Base-by-base conservation (phyloP, 2,113 vertebrate species). In the Mesocricetus auratus region DNA sequence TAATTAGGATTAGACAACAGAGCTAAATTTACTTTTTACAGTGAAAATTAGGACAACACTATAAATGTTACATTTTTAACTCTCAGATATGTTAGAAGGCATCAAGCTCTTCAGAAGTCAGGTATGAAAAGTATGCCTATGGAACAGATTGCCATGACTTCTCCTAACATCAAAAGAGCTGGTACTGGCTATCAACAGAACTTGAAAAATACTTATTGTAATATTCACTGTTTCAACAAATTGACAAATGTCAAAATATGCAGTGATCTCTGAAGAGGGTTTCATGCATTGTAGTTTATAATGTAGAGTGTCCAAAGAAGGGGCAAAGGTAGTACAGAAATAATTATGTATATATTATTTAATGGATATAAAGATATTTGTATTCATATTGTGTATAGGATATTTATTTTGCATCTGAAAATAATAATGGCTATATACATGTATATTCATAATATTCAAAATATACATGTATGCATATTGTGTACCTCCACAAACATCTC, bases 311-410 rank as follows among this genome's bases (percentile, higher is more conserved):
- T 90, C 3, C 16, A 93, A 21, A 3, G 7, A 77, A 88, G 9
- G 15, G 7, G 4, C 4, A 81, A 50, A 13, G 3, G 22, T 66
- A 12, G 5, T 69, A 68, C 11, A 78, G 21, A 81, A 78, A 92
- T 53, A 26, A 33, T 69, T 7, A 58, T 31, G 7, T 1, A 29
- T 56, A 0, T 56, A 0, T 0, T 8, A 19, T 45, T 1, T 31
- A 53, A 74, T 36, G 39, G 26, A 42, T 50, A 45, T 16, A 16
- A 58, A 45, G 45, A 77, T 50, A 24, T 31, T 77, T 31, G 71
- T 50, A 24, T 31, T 77, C 17, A 7, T 75, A 47, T 75, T 47
- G 21, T 73, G 8, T 47, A 50, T 29, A 87, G 62, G 26, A 19
- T 7, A 53, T 21, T 1, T 5, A 33, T 19, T 71, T 53, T 22